phyloP scores from a whole-genome alignment of 1,140 invertebrate species.

The Drosophila ogumai region DNA sequence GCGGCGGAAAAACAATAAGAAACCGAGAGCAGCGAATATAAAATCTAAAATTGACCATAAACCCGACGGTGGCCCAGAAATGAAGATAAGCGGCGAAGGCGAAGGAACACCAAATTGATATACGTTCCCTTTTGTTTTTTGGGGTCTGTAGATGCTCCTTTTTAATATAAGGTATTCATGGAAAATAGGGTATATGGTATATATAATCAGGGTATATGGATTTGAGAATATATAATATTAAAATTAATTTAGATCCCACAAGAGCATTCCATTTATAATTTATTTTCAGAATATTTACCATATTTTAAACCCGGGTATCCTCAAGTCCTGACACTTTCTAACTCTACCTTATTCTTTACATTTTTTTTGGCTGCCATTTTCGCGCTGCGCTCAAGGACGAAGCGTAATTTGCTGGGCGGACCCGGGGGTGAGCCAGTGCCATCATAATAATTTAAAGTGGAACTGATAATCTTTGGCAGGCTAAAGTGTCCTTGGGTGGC shows the following conservation, averaged over 20 bases:
- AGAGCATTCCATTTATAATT: not conserved
- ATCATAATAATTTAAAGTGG: slow-evolving; percentile 69
- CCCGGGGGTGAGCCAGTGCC: slow-evolving; percentile 33
- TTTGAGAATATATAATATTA: not conserved
- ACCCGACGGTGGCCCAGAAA: slow-evolving; percentile 46
- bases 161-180: not conserved
- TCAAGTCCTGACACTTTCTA: not conserved
- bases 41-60: slow-evolving; percentile 72
- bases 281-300: not conserved
- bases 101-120: slow-evolving; percentile 74
- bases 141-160: slow-evolving; percentile 12
- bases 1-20: slow-evolving; percentile 39
- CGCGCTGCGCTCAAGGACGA: slow-evolving; percentile 38
- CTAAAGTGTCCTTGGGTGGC: slow-evolving; percentile 57
- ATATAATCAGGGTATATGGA: no score
- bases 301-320: not conserved
- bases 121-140: slow-evolving; percentile 60
- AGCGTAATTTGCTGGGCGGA: slow-evolving; percentile 48
- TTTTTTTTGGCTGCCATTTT: slow-evolving; percentile 3
- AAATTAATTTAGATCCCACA: not conserved
- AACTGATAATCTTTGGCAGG: slow-evolving; percentile 66
- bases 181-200: not conserved
- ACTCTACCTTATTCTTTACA: not conserved
- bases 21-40: slow-evolving; percentile 50
- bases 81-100: slow-evolving; percentile 55